Conservation (phyloP, 92 coral and sea anemone genomes). For the Pocillopora grandis region DNA sequence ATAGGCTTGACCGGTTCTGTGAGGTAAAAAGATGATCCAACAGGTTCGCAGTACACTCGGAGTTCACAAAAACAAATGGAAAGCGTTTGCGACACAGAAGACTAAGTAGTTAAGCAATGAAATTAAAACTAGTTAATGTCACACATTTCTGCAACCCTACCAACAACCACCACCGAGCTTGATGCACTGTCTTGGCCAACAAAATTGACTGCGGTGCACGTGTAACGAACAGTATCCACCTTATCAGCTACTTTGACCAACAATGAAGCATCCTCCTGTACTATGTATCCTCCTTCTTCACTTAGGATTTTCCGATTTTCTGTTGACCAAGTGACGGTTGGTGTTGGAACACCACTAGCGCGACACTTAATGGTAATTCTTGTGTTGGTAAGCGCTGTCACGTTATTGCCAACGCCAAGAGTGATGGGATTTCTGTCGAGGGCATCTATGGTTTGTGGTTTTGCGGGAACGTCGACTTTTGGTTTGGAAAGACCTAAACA, state of each 20-base stretch:
- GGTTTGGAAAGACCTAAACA: too few relatives aligned
- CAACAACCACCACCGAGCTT: slow-evolving; percentile 46
- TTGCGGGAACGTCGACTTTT: background rate
- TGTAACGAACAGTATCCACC: slow-evolving; percentile 50
- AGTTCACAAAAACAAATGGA: too few relatives aligned
- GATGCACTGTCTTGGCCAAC: slow-evolving; percentile 57
- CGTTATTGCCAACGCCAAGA: slow-evolving; percentile 68
- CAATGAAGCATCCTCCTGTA: slow-evolving; percentile 38
- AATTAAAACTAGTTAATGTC: too few relatives aligned
- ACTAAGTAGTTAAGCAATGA: background rate
- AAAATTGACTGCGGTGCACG: slow-evolving; percentile 54
- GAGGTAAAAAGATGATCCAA: background rate
- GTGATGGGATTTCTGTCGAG: slow-evolving; percentile 55
- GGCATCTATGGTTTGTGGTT: slow-evolving; percentile 27
- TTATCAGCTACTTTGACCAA: slow-evolving; percentile 34
- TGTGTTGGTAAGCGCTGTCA: slow-evolving; percentile 58
- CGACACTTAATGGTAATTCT: slow-evolving; percentile 63
- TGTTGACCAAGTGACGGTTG: slow-evolving; percentile 65
- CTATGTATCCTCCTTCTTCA: slow-evolving; percentile 26
- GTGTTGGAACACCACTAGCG: slow-evolving; percentile 65
- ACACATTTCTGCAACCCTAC: slow-evolving; percentile 38
- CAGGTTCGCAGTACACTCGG: background rate
- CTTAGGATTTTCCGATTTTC: slow-evolving; percentile 41
- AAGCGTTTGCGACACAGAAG: background rate
- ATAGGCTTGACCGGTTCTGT: background rate